These are phyloP conservation scores for Benthosema pterotum DNA, from an alignment of 2,797 vertebrate genomes.

Conservation along the genomic window DNA sequence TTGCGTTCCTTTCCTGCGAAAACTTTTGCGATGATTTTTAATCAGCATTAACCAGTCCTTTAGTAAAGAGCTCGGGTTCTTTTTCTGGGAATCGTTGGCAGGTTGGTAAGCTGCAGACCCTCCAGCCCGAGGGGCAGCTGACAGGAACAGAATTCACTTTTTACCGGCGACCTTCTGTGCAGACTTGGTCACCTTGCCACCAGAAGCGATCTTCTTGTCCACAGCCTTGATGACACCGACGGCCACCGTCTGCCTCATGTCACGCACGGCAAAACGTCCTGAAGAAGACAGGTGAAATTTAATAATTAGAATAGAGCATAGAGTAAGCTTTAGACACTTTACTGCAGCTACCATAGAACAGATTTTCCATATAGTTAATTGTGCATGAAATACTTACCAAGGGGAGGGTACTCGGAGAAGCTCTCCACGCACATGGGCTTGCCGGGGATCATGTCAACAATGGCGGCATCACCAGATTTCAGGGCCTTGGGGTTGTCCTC, in stretches of 20 bases:
- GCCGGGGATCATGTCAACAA: constrained; percentile 75
- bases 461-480: constrained; percentile 80
- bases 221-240: constrained; percentile 82
- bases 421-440: constrained; percentile 78
- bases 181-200: constrained; percentile 80
- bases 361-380: background rate
- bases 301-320: accelerated
- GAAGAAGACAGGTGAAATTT: constrained; percentile 35
- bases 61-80: constrained; percentile 72
- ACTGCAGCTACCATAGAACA: background rate
- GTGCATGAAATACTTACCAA: constrained; percentile 65
- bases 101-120: constrained; percentile 33
- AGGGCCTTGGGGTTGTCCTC: constrained; percentile 70
- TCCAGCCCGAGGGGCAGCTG: constrained; percentile 43
- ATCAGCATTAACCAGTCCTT: constrained; percentile 86
- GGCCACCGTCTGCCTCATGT: constrained; percentile 85
- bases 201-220: constrained; percentile 66
- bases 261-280: constrained; percentile 81
- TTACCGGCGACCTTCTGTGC: constrained; percentile 76
- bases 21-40: constrained; percentile 80
- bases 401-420: constrained; percentile 73
- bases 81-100: constrained; percentile 58
- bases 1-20: constrained; percentile 69
- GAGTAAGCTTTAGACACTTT: background rate
- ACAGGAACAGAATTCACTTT: constrained; percentile 73